Base-by-base conservation (phyloP, 2,797 vertebrate genomes). In the Hydrolagus colliei region DNA sequence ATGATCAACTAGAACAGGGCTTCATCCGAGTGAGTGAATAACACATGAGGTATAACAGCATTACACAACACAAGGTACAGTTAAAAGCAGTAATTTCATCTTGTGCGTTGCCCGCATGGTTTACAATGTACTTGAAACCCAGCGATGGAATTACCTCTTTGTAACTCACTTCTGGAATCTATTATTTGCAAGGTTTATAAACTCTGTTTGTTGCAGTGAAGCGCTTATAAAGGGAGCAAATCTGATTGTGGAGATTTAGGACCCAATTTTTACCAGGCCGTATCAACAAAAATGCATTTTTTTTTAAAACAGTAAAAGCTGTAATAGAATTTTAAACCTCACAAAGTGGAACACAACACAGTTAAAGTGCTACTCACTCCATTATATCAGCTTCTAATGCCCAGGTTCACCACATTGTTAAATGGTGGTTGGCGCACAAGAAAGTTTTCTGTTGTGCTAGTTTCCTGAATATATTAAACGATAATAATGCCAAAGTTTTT, bases 231-330 rank as follows among this genome's bases (percentile, higher is more conserved):
- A 52, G 41, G 41, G 13, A 68, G 13, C 9, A 68, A 68, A 68
- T 14, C 67, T 4, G 18, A 13, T 71, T 71, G 14, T 71, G 68
- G 20, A 16, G 6, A 18, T 71, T 71, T 12, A 20, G 20, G 20
- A 20, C 14, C 68, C 68, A 71, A 18, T 71, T 20, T 71, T 2
- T 71, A 71, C 14, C 16, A 20, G 14, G 16, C 68, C 20, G 5
- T 71, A 20, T 71, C 14, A 71, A 71, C 68, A 71, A 71, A 71
- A 20, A 71, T 71, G 68, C 20, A 71, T 52, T 52, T 52, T 92
- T 27, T 91, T 92, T 92, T 87, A 82, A 90, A 92, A 93, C 92
- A 93, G 91, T 90, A 84, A 87, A 88, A 88, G 88, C 88, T 89
- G 88, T 82, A 89, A 87, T 4, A 82, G 86, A 87, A 77, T 62